Base-by-base conservation (phyloP, 2,113 vertebrate genomes). In the Butorides virescens region DNA sequence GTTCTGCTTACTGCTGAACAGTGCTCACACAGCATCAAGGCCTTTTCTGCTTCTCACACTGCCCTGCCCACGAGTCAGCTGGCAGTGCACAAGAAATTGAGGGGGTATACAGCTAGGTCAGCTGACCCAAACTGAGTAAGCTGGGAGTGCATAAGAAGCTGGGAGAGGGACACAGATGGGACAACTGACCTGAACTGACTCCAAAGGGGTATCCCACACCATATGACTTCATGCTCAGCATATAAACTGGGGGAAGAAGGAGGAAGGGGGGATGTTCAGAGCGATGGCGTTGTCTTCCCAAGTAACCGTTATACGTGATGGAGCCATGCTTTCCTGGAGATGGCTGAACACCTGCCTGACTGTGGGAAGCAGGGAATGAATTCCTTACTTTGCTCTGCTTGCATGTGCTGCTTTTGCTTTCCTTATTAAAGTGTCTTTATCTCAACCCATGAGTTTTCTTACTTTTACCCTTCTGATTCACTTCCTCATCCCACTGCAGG, bases 241-340 rank as follows among this genome's bases (percentile, higher is more conserved):
- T 9, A 63, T 87, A 78, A 46, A 17, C 21, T 63, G 6, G 0
- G 2, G 25, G 10, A 56, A 34, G 20, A 66, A 63, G 27, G 14
- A 76, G 20, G 32, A 67, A 78, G 5, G 27, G 2, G 1, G 2
- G 1, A 0, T 3, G 0, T 65, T 68, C 16, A 30, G 29, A 42
- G 17, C 15, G 17, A 42, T 2, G 12, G 7, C 0, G 0, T 52
- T 26, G 11, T 50, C 46, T 67, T 72, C 15, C 39, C 8, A 82
- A 55, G n/a, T 70, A 19, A 30, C 23, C 0, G 1, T 25, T 39
- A n/a, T 2, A 1, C 0, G 0, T 58, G 20, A 26, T 13, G 11
- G 14, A 65, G 23, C 39, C 26, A 22, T 30, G 52, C 22, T 72
- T 19, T 66, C 30, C 46, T 55, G 65, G 26, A 29, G 13, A 19